Evolutionary conservation across 2,888 invertebrate genomes (phyloP).

Genomic region (Deroplatys truncata): DNA sequence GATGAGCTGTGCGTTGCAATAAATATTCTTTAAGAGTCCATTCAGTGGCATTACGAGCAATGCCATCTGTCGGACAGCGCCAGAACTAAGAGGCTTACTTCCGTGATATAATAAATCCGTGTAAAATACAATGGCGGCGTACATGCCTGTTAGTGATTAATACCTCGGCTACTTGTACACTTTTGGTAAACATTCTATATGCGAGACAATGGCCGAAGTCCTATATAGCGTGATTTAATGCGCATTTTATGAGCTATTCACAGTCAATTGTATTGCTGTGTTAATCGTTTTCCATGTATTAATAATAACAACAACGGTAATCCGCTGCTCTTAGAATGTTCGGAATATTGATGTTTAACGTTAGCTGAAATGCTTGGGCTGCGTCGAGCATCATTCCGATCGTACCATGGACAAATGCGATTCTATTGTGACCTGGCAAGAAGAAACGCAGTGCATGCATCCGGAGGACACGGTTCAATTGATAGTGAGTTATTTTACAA

Average conservation of each 20-base stretch:
- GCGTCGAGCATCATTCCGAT: not conserved
- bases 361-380: not conserved
- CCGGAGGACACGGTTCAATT: not conserved
- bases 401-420: not conserved
- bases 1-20: not conserved
- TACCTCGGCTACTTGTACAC: not conserved
- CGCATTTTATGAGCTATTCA: not conserved
- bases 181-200: not conserved
- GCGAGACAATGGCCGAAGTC: not conserved
- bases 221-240: not conserved
- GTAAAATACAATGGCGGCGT: not conserved
- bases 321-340: not conserved
- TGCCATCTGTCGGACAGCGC: no score
- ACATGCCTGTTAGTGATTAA: not conserved
- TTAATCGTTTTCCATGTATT: not conserved
- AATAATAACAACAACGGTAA: not conserved
- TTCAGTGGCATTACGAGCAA: not conserved
- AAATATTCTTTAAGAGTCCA: not conserved
- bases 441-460: not conserved
- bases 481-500: not conserved
- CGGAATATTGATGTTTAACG: not conserved
- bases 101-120: not conserved
- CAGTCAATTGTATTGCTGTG: not conserved
- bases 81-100: not conserved
- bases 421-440: not conserved